phyloP scores from a whole-genome alignment of 2,113 vertebrate genomes.

The Microtus richardsoni region DNA sequence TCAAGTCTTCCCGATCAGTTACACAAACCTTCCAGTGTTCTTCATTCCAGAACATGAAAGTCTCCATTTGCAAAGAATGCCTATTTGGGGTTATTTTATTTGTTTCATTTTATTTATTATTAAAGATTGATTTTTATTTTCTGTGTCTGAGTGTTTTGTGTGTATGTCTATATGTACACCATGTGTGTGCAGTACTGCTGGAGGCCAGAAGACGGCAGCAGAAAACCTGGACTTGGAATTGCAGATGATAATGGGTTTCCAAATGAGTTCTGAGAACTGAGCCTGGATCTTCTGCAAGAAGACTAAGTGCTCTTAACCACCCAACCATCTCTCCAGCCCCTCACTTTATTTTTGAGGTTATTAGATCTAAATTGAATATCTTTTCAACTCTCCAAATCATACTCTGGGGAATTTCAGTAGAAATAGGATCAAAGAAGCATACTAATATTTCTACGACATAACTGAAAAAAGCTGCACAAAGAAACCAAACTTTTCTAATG shows the following conservation, averaged over 20 bases:
- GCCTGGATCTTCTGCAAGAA: neutral
- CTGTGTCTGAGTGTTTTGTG: neutral
- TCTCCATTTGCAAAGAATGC: conserved; percentile 7
- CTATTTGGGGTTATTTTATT: conserved; percentile 46
- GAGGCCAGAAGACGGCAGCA: neutral
- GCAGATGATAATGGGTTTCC: neutral
- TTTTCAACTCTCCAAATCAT: conserved; percentile 42
- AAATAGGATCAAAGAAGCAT: neutral
- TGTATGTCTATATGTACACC: no score
- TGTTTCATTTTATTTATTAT: conserved; percentile 9
- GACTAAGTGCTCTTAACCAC: neutral
- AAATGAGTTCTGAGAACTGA: neutral
- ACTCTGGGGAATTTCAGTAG: conserved; percentile 48
- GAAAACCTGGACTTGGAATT: neutral
- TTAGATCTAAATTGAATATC: neutral
- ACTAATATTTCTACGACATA: neutral
- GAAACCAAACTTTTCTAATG: conserved; percentile 18
- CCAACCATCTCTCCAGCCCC: neutral
- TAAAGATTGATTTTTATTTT: neutral
- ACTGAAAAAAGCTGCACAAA: neutral
- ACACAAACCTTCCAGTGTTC: neutral
- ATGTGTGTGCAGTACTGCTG: neutral
- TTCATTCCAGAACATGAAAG: neutral
- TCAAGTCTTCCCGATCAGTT: neutral
- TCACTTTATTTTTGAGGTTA: neutral